A percentile compares a stretch with the other conserved stretches of the same genome.
phyloP scores from a whole-genome alignment of 1,140 invertebrate species.

The Drosophila carrolli region DNA sequence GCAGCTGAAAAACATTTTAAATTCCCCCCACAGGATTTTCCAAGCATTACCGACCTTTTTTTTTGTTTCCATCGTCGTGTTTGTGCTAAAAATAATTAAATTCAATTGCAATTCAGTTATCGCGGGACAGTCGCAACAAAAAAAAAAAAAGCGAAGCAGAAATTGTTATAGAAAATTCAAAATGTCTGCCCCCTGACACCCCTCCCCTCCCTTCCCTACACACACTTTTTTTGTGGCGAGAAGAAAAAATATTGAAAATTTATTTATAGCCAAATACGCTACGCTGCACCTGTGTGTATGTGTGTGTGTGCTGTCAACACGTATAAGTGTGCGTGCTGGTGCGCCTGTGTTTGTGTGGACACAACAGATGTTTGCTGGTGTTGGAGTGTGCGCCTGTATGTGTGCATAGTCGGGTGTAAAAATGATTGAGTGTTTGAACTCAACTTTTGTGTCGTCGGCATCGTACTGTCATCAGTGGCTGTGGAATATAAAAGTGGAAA shows the following conservation, averaged over 20 bases:
- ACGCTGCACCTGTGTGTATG: constrained; percentile 65
- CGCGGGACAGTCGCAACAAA: constrained; percentile 3
- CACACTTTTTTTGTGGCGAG: neutral
- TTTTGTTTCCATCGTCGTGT: neutral
- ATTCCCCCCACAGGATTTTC: constrained; percentile 7
- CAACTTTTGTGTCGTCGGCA: constrained; percentile 58
- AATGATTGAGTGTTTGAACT: constrained; percentile 79
- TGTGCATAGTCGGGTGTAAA: constrained; percentile 63
- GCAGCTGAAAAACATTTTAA: constrained; percentile 26
- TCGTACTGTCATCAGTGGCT: constrained; percentile 24
- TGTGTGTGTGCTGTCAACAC: constrained; percentile 17
- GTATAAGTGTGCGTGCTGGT: neutral
- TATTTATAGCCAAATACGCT: constrained; percentile 77
- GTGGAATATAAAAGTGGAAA: neutral
- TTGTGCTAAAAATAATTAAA: constrained; percentile 37
- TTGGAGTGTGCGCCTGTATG: constrained; percentile 28
- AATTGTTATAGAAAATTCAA: constrained; percentile 39
- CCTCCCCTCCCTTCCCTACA: no score
- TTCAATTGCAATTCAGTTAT: constrained; percentile 43
- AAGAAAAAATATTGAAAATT: constrained; percentile 70
- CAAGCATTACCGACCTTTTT: constrained; percentile 1
- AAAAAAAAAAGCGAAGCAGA: neutral
- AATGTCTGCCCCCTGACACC: neutral
- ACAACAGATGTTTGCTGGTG: constrained; percentile 48
- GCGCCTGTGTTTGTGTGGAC: constrained; percentile 18